phyloP scores from a whole-genome alignment of 2,888 invertebrate species.

The Nomada goodeniana region DNA sequence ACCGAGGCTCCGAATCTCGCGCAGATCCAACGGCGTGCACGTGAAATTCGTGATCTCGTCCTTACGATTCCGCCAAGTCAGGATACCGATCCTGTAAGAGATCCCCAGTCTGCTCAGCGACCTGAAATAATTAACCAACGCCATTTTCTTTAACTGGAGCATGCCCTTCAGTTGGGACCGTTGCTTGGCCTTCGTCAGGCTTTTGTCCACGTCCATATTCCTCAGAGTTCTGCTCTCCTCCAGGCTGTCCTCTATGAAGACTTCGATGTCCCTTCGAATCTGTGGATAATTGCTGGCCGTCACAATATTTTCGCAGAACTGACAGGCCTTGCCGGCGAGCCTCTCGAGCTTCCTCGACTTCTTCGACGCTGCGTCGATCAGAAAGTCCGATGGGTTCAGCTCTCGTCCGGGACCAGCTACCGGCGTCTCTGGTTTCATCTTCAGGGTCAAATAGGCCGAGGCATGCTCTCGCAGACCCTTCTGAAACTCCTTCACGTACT shows the following conservation, averaged over 20 bases:
- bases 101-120: constrained; percentile 90
- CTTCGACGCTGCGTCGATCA: constrained; percentile 51
- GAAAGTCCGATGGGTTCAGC: constrained; percentile 10
- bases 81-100: constrained; percentile 92
- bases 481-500: constrained; percentile 94
- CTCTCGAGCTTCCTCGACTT: constrained; percentile 83
- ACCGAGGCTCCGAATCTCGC: constrained; percentile 3
- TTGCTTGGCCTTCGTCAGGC: constrained; percentile 89
- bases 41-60: constrained; percentile 87
- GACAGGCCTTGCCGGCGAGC: constrained; percentile 87
- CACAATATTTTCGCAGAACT: constrained; percentile 88
- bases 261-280: constrained; percentile 88
- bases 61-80: constrained; percentile 78
- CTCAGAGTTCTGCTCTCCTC: constrained; percentile 89
- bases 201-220: constrained; percentile 86
- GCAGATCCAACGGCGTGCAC: constrained; percentile 89
- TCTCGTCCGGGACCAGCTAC: background rate
- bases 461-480: constrained; percentile 83
- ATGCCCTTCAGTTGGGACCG: constrained; percentile 92
- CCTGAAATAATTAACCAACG: constrained; percentile 94
- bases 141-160: constrained; percentile 93
- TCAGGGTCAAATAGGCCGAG: constrained; percentile 78
- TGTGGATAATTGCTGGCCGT: constrained; percentile 86
- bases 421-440: constrained; percentile 70
- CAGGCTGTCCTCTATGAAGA: constrained; percentile 88